phyloP scores from a whole-genome alignment of 2,888 invertebrate genomes.

The Sinopyrophorus schimmeli region DNA sequence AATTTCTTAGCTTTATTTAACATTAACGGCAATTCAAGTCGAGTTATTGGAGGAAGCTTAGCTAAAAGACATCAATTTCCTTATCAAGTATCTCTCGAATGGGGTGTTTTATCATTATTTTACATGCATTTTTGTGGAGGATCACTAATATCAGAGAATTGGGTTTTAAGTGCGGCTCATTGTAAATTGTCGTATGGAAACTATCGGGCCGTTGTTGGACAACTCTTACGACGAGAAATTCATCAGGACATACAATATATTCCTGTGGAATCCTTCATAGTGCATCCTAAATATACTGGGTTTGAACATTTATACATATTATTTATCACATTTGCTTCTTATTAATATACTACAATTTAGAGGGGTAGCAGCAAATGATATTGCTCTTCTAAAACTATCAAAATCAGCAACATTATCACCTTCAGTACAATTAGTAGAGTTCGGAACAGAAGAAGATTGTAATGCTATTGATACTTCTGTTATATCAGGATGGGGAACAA shows the following conservation, averaged over 20 bases:
- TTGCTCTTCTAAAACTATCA: background rate
- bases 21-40: too few relatives aligned
- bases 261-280: background rate
- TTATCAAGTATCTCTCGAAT: background rate
- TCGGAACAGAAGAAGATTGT: background rate
- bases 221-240: background rate
- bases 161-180: conserved; percentile 3
- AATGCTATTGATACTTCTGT: background rate
- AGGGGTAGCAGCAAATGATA: background rate
- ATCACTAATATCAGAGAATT: background rate
- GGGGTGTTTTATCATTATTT: background rate
- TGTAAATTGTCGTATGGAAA: background rate
- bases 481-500: conserved; percentile 2
- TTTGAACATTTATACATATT: background rate
- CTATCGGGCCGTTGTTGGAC: conserved; percentile 1
- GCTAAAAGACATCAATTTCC: too few relatives aligned
- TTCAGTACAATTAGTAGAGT: background rate
- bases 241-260: conserved; percentile 1
- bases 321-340: background rate
- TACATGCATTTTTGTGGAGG: conserved; percentile 7
- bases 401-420: background rate
- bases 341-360: background rate
- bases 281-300: conserved; percentile 1
- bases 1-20: too few relatives aligned
- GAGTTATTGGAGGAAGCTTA: too few relatives aligned